Base-by-base conservation (phyloP, 2,888 invertebrate genomes). In the Sycophila texana region DNA sequence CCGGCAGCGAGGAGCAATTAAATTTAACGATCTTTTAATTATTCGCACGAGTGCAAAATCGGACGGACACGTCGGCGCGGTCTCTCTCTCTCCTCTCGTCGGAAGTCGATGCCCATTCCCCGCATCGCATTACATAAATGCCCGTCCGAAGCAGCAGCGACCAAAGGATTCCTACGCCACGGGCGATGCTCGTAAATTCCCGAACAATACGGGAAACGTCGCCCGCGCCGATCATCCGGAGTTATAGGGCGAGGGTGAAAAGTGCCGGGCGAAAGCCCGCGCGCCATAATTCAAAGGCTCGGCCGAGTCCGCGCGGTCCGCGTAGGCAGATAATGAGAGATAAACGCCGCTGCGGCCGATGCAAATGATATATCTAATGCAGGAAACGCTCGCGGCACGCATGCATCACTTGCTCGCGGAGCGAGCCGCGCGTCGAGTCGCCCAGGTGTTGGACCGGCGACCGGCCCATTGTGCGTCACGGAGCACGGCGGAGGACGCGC, bases 301-400 rank as follows among this genome's bases (percentile, higher is more conserved):
- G 71, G 51, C 65, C 51, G 61, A 5, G 12, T 39, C 4, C 39
- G 77, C 80, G 61, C 61, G 61, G 61, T 63, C 60, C 67, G 74
- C 83, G 86, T 87, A 86, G 87, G 86, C 80, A 84, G 85, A 86
- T 87, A 88, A 88, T 86, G 86, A 88, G 86, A 83, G 82, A 85
- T 84, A 77, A 70, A 80, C 80, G 79, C 83, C 53, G 26, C 53
- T n/a, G 70, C 30, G 67, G 57, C 49, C 20, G 86, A 86, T 86
- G 86, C 86, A 87, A 88, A 88, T 86, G 87, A 88, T 86, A 87
- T 84, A 86, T 39, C 85, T 81, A 85, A 87, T 86, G 85, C 85
- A 89, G 89, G 89, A 89, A 89, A 86, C 85, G 83, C 85, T 84
- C 80, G 81, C 86, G 84, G 85, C 86, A 82, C 81, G 82, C 85